Percentiles rank a stretch among this genome's conserved stretches.
These are phyloP conservation scores for Drosophila kikkawai DNA, from an alignment of 1,140 invertebrate species.

Conservation along the genomic window DNA sequence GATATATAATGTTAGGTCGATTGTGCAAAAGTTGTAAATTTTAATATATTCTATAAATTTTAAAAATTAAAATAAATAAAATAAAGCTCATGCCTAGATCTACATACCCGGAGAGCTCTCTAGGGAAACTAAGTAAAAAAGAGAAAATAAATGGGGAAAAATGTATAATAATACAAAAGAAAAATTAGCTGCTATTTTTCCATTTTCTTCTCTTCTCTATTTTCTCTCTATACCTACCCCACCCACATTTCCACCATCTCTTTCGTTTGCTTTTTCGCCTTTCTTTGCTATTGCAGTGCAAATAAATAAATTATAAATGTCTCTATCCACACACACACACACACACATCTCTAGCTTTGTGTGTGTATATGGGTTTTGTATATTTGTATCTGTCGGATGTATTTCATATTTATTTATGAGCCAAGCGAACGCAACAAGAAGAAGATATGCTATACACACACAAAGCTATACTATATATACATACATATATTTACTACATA, in stretches of 20 bases:
- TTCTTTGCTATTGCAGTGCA: slow-evolving; percentile 55
- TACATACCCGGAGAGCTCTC: background rate
- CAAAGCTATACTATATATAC: slow-evolving; percentile 10
- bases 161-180: slow-evolving; percentile 37
- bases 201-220: slow-evolving; percentile 15
- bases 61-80: background rate
- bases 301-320: slow-evolving; percentile 65
- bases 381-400: slow-evolving; percentile 30
- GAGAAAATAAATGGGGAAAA: slow-evolving; percentile 44
- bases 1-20: no score
- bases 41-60: background rate
- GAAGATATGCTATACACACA: slow-evolving; percentile 34
- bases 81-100: background rate
- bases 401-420: slow-evolving; percentile 60
- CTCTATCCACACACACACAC: slow-evolving; percentile 29
- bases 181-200: slow-evolving; percentile 38
- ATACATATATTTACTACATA: slow-evolving; percentile 4
- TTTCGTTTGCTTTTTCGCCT: slow-evolving; percentile 42
- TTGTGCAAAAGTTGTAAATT: background rate
- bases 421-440: slow-evolving; percentile 39
- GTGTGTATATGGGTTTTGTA: slow-evolving; percentile 16
- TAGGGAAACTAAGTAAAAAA: background rate
- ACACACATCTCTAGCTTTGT: slow-evolving; percentile 10
- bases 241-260: slow-evolving; percentile 15
- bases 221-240: slow-evolving; percentile 2